These are phyloP conservation scores for Malurus elegans DNA, from an alignment of 2,113 vertebrate species.

Conservation along the genomic window DNA sequence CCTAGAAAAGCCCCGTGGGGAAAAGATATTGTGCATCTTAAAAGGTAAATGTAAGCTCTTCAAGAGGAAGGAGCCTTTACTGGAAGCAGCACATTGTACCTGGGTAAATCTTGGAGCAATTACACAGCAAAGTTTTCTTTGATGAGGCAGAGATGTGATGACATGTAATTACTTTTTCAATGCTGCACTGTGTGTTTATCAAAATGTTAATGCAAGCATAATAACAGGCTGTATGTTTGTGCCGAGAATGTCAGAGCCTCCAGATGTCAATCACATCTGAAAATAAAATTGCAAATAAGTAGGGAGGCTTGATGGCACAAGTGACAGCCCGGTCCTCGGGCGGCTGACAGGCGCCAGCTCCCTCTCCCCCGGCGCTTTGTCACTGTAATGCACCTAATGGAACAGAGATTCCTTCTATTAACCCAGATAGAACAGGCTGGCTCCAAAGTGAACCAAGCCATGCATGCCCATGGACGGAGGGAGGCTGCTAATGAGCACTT, in stretches of 20 bases:
- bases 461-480: not conserved
- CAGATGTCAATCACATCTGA: conserved; percentile 89
- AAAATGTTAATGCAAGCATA: conserved; percentile 99
- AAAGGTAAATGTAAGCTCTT: conserved; percentile 75
- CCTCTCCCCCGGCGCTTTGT: conserved; percentile 35
- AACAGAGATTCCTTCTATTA: conserved; percentile 52
- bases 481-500: not conserved
- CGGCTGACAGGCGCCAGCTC: conserved; percentile 73
- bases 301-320: conserved; percentile 77
- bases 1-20: conserved; percentile 64
- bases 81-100: conserved; percentile 65
- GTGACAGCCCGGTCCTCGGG: conserved; percentile 44
- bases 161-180: conserved; percentile 96
- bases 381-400: conserved; percentile 68
- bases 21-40: conserved; percentile 72
- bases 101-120: conserved; percentile 80
- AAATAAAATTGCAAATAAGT: conserved; percentile 92
- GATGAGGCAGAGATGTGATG: conserved; percentile 86
- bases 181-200: conserved; percentile 93
- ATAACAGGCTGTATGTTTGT: conserved; percentile 91
- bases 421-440: conserved; percentile 23
- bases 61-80: conserved; percentile 49
- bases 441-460: not conserved
- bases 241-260: conserved; percentile 89
- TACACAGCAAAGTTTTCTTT: conserved; percentile 79